Evolutionary conservation across 2,888 invertebrate genomes (phyloP), one percentile per base, ranked within the genome.

Genomic region (Lycaena phlaeas): DNA sequence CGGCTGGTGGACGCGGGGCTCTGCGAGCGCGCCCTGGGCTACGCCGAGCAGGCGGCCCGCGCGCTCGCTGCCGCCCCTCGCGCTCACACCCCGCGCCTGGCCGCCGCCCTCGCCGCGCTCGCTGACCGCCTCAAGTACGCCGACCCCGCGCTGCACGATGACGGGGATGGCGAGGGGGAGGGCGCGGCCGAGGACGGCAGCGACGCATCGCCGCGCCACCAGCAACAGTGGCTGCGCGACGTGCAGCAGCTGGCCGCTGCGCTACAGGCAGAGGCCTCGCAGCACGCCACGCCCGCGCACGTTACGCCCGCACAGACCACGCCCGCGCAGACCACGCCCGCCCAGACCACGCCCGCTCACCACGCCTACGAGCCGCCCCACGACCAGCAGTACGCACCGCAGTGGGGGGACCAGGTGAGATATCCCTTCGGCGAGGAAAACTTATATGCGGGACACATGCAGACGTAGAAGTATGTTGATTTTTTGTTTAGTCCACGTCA

Each of bases 21-120:
- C 54, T 85, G 90, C 55, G 90, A 92, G 67, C 93, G 93, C 68
- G 92, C 95, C 40, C 81, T 96, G 49, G 87, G 90, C 50, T 97
- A 97, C 81, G 88, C 91, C 61, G 96, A 97, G 85, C 90, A 89
- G 55, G 89, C 95, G 27, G 88, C 93, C 5, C 78, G 86, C 14
- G 89, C 89, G 43, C 87, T 95, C 28, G 77, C 88, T 4, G 84
- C 82, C 49, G 85, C 87, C 58, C 88, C 89, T 2, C 58, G 68
- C 4, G 68, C 67, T 43, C 86, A 87, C 67, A 66, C 36, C 6
- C 78, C 86, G 14, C 89, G 89, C 42, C 87, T 95, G 27, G 78
- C 88, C 4, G 82, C 82, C 49, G 85, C 87, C 58, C 88, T 89
- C 64, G 70, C 86, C 41, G 75, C 78, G 46, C 82, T 89, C 44